These are phyloP conservation scores for Rhagoletis pomonella DNA, from an alignment of 1,140 invertebrate genomes.

Conservation along the genomic window DNA sequence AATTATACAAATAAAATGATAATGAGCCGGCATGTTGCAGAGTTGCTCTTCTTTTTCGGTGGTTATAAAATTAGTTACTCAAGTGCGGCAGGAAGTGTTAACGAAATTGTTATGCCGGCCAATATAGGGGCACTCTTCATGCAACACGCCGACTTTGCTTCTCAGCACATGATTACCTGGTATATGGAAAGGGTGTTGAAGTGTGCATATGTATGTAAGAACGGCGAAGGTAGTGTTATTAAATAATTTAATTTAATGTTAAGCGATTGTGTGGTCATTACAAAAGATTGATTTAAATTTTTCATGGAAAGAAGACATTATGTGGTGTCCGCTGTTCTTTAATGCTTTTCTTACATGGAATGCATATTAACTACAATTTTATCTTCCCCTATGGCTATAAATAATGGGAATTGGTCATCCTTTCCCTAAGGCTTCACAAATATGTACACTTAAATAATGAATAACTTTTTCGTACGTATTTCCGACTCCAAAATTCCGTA, in stretches of 20 bases:
- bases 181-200: not conserved
- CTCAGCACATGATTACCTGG: not conserved
- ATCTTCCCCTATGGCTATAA: not conserved
- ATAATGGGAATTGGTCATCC: not conserved
- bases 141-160: not conserved
- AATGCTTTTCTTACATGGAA: not conserved
- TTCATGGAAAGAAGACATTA: conserved; percentile 14
- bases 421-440: too few relatives aligned
- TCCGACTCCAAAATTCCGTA: too few relatives aligned
- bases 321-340: not conserved
- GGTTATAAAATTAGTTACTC: conserved; percentile 48
- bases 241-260: conserved; percentile 53
- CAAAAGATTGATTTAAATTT: conserved; percentile 44
- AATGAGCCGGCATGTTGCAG: conserved; percentile 16
- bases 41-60: conserved; percentile 5
- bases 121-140: conserved; percentile 16
- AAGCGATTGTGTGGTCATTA: conserved; percentile 26
- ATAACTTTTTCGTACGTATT: too few relatives aligned
- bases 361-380: not conserved
- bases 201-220: not conserved
- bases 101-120: conserved; percentile 35
- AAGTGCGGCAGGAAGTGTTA: conserved; percentile 51
- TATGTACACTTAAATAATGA: too few relatives aligned
- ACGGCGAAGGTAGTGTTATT: conserved; percentile 16
- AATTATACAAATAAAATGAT: conserved; percentile 48